Conservation (phyloP, 2,797 vertebrate genomes). For the Numenius phaeopus region DNA sequence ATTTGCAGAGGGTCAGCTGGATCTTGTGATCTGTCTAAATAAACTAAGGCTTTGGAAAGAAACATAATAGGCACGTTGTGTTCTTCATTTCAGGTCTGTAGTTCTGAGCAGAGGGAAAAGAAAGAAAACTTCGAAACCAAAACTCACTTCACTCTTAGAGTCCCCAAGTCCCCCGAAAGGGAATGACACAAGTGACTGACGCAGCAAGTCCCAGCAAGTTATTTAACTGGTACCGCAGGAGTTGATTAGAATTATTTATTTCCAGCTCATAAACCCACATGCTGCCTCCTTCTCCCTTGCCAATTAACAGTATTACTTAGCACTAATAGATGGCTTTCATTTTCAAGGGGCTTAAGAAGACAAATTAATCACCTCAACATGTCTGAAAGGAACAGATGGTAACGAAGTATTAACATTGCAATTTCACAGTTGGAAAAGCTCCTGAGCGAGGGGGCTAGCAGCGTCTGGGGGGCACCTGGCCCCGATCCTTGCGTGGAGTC, state of each 20-base stretch:
- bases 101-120: background rate
- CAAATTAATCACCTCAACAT: constrained; percentile 58
- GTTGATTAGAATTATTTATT: background rate
- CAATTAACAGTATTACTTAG: constrained; percentile 60
- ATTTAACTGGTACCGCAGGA: background rate
- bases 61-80: background rate
- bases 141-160: background rate
- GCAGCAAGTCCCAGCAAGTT: background rate
- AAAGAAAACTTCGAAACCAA: background rate
- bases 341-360: constrained; percentile 60
- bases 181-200: background rate
- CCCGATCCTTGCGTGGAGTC: background rate
- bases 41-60: background rate
- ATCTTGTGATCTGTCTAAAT: background rate
- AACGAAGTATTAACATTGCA: constrained; percentile 27
- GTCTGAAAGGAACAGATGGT: constrained; percentile 68
- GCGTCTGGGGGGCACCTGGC: background rate
- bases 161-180: background rate
- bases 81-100: background rate
- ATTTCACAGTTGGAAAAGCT: constrained; percentile 48
- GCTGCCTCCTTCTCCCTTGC: background rate
- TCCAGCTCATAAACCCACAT: background rate
- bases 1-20: background rate
- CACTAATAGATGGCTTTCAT: constrained; percentile 60
- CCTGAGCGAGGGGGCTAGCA: background rate